phyloP scores from a whole-genome alignment of 2,113 vertebrate genomes.

The Megaleporinus macrocephalus region DNA sequence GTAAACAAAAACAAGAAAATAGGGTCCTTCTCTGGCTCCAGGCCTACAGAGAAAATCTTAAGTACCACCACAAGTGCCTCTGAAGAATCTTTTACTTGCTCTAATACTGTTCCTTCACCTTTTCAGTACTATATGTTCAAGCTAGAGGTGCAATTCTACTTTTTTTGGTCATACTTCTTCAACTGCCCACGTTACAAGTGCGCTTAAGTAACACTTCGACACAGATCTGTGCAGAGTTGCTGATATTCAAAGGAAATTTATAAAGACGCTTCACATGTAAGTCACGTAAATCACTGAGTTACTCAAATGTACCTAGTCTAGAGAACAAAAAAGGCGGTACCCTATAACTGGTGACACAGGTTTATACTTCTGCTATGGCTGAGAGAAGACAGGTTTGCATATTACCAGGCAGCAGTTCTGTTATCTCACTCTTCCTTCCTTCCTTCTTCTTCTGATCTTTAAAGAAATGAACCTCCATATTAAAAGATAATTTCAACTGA shows the following conservation, averaged over 20 bases:
- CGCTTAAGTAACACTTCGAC: background rate
- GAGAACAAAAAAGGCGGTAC: background rate
- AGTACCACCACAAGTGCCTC: constrained; percentile 26
- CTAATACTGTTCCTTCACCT: background rate
- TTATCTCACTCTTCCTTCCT: background rate
- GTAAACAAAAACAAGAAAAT: background rate
- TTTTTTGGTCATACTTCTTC: constrained; percentile 16
- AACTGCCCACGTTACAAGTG: background rate
- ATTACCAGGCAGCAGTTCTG: background rate
- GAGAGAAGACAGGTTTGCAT: background rate
- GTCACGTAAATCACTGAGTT: background rate
- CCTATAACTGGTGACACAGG: background rate
- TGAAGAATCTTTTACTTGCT: background rate
- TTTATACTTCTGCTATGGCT: background rate
- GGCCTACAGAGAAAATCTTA: background rate
- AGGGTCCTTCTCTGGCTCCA: background rate
- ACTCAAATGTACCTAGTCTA: constrained; percentile 9
- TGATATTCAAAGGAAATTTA: background rate
- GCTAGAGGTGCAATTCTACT: background rate
- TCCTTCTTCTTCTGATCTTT: background rate
- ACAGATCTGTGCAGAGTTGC: background rate
- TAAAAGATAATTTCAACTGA: too few relatives aligned
- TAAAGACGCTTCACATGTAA: background rate
- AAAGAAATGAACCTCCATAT: background rate
- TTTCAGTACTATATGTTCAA: background rate